Evolutionary conservation across 2,888 invertebrate species (phyloP).

Genomic region (Oscheius sp.): DNA sequence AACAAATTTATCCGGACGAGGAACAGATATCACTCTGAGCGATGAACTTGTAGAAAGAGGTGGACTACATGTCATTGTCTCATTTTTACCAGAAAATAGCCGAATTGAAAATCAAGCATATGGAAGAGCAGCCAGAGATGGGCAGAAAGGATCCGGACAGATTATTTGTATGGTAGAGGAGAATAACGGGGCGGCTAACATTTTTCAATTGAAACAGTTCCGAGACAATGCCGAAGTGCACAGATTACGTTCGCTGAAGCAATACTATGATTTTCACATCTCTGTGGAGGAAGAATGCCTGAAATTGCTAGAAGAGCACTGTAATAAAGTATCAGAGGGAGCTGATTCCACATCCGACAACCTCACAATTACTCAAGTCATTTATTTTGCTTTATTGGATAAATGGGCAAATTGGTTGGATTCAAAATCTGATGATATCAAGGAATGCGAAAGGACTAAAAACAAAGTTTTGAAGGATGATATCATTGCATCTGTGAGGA

Average conservation of each 20-base stretch:
- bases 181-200: neutral
- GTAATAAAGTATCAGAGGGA: neutral
- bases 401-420: slow-evolving; percentile 33
- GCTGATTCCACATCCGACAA: neutral
- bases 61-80: slow-evolving; percentile 74
- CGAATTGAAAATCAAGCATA: slow-evolving; percentile 74
- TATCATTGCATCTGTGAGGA: neutral
- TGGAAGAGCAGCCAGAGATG: slow-evolving; percentile 74
- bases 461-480: neutral
- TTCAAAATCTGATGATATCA: neutral
- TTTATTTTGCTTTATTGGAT: slow-evolving; percentile 32
- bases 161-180: slow-evolving; percentile 24
- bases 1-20: slow-evolving; percentile 74
- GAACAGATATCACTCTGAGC: slow-evolving; percentile 73
- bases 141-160: slow-evolving; percentile 69
- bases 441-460: slow-evolving; percentile 12
- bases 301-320: neutral
- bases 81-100: slow-evolving; percentile 74
- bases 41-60: slow-evolving; percentile 62
- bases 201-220: slow-evolving; percentile 39
- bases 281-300: slow-evolving; percentile 39
- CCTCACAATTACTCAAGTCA: neutral
- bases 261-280: slow-evolving; percentile 36
- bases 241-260: slow-evolving; percentile 25
- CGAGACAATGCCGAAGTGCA: slow-evolving; percentile 42